phyloP scores from a whole-genome alignment of 2,888 invertebrate species.

The Leptinotarsa haldemani region DNA sequence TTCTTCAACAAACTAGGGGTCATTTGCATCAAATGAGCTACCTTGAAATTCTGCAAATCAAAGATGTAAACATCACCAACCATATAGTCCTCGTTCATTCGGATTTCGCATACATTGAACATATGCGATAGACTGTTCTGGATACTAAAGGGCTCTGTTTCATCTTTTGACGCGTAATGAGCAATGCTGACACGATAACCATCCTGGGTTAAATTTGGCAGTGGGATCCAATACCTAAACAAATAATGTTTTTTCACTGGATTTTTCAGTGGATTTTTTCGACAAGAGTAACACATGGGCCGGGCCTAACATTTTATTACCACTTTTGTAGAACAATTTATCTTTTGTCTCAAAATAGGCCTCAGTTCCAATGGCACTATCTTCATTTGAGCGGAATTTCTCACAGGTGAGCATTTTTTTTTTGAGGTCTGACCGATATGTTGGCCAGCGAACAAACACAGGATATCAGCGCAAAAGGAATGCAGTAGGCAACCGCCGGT shows the following conservation, averaged over 20 bases:
- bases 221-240: background rate
- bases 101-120: slow-evolving; percentile 29
- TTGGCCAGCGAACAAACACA: no score
- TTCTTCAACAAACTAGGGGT: slow-evolving; percentile 32
- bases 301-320: no score
- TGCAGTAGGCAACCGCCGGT: no score
- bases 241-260: background rate
- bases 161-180: background rate
- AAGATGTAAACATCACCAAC: slow-evolving; percentile 31
- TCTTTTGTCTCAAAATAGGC: no score
- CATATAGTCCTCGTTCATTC: slow-evolving; percentile 29
- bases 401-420: no score
- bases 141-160: slow-evolving; percentile 19
- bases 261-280: no score
- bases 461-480: no score
- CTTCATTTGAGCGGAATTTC: no score
- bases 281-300: no score
- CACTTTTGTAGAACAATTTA: no score
- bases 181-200: slow-evolving; percentile 21
- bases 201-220: slow-evolving; percentile 26
- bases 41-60: slow-evolving; percentile 27
- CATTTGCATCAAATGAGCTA: slow-evolving; percentile 22
- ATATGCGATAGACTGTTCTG: slow-evolving; percentile 16
- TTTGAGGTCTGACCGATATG: no score
- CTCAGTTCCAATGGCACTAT: no score